Evolutionary conservation across 2,113 vertebrate species (phyloP).

Genomic region (Ceratotherium simum): DNA sequence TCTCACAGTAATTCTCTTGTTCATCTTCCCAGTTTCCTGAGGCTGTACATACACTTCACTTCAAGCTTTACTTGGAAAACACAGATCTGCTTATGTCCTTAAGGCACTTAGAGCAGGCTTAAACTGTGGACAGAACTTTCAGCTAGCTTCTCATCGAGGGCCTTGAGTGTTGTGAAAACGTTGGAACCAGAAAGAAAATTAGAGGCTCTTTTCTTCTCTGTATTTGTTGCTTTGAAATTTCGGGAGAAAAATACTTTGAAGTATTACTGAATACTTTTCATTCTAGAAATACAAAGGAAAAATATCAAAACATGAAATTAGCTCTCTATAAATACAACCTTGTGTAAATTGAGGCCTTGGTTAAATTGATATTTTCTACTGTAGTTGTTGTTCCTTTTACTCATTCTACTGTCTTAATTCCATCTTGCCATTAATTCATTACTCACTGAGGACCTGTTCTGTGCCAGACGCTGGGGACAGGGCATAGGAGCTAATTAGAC

Average conservation of each 20-base stretch:
- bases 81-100: neutral
- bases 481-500: neutral
- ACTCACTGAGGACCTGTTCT: neutral
- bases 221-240: slow-evolving; percentile 10
- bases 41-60: accelerated
- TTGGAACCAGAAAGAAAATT: neutral
- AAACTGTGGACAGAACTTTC: neutral
- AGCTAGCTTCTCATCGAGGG: neutral
- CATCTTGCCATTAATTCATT: neutral
- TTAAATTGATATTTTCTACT: neutral
- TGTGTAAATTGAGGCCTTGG: neutral
- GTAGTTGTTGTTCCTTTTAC: neutral
- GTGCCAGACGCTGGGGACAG: neutral
- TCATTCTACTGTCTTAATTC: neutral
- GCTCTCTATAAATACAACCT: neutral
- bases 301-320: neutral
- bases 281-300: neutral
- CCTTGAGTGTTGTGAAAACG: neutral
- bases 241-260: neutral
- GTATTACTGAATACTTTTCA: neutral
- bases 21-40: neutral
- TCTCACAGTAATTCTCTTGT: neutral
- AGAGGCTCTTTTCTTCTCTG: neutral
- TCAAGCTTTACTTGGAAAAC: neutral
- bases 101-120: neutral